These are phyloP conservation scores for Brachionus rotundiformis DNA, from an alignment of 1,140 invertebrate species.

Conservation along the genomic window DNA sequence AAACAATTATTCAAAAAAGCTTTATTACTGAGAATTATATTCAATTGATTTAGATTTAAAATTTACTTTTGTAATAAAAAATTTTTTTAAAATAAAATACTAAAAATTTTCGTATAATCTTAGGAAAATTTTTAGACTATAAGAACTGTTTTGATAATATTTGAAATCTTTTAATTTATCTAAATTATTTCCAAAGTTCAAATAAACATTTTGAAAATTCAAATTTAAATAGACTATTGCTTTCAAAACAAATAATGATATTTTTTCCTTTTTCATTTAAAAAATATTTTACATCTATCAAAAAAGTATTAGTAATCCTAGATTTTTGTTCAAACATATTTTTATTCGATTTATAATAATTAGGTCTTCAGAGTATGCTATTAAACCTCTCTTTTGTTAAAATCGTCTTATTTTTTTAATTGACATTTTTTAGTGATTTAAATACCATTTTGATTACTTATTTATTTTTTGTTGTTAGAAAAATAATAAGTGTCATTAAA, in stretches of 20 bases:
- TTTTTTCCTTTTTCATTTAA: not conserved
- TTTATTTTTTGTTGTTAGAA: not conserved
- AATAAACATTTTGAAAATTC: not conserved
- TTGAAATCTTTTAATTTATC: too few species aligned
- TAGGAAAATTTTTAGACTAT: too few species aligned
- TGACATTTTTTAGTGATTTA: constrained; percentile 3
- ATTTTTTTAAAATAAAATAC: too few species aligned
- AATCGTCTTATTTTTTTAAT: constrained; percentile 1
- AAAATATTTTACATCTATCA: not conserved
- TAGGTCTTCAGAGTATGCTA: not conserved
- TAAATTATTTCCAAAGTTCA: too few species aligned
- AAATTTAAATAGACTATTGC: not conserved
- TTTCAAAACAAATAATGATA: not conserved
- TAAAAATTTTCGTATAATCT: too few species aligned
- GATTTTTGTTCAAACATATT: constrained; percentile 11
- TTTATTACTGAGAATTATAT: too few species aligned
- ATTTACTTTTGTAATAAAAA: too few species aligned
- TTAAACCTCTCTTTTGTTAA: not conserved
- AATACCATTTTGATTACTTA: constrained; percentile 4
- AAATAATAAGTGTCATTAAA: not conserved
- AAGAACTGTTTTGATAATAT: too few species aligned
- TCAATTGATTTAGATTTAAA: too few species aligned
- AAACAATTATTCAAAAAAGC: too few species aligned
- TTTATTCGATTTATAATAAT: constrained; percentile 8
- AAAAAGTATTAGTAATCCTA: constrained; percentile 19